Base-by-base conservation (phyloP, 1,140 invertebrate species). In the Micrasema minimum region DNA sequence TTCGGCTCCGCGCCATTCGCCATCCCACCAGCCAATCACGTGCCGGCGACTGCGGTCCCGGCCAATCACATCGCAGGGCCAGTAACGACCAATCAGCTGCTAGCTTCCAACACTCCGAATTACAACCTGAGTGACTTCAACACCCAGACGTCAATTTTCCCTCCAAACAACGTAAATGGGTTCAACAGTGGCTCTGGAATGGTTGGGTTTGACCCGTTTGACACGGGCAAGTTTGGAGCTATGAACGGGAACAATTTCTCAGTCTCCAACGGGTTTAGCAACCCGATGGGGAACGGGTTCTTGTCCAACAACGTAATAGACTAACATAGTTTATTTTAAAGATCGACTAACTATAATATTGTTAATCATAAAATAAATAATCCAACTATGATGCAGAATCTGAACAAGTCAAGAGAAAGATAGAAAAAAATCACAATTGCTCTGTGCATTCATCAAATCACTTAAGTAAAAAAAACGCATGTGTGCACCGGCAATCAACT, bases 201-300 rank as follows among this genome's bases (percentile, higher is more conserved):
- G 46, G 81, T 79, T 31, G 83, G 83, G n/a, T 83, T 85, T 66
- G 87, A 88, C 72, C 87, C 87, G 2, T 96, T 96, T 79, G 94
- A 94, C 75, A 95, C 95, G 88, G 90, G 89, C 18, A 91, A 92
- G 77, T 93, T 93, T 77, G 85, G 84, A 57, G 61, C 64, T 12
- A 14, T 62, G 18, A 72, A 70, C 48, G 50, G 57, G 7, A 62
- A 45, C 7, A 50, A 48, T 51, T 57, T 14, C 26, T 43, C 43
- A 12, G 43, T 66, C 7, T 80, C 81, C 12, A 76, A 76, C 51
- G 82, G 83, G 11, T 83, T 84, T 65, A 81, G 81, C 2, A 84
- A 83, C 53, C 79, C 79, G 0, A 83, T 78, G 62, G 80, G 79
- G 0, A 72, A 71, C 22, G 74, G 74, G 16, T 83, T 83, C 73